Base-by-base conservation (phyloP, 2,888 invertebrate species). In the Chromoteleia sp. region DNA sequence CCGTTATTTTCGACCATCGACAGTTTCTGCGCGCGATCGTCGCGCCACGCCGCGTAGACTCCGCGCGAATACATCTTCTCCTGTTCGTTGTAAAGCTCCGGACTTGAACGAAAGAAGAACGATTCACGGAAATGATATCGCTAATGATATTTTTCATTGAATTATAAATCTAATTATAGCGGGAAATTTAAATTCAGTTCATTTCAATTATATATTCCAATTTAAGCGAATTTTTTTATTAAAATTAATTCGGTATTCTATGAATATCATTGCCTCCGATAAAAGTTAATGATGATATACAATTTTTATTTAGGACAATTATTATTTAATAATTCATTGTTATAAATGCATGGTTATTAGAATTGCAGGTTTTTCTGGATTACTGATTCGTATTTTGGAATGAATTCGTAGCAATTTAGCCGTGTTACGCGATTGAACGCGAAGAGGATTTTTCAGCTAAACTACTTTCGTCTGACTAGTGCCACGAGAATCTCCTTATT, bases 391-490 rank as follows among this genome's bases (percentile, higher is more conserved):
- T 25, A 2, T 25, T 43, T 43, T 19, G 3, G 4, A 25, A 50
- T 21, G 29, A 50, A 50, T 50, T 25, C 25, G 2, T 21, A 33
- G 1, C 25, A 6, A 25, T 25, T 25, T n/a, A n/a, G n/a, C n/a
- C n/a, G 33, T 8, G 33, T 8, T 8, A 8, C 8, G 33, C 8
- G 33, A 33, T 1, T 8, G 33, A 8, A 12, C 12, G 39, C 43
- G 43, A 43, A 17, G 7, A 15, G 0, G 6, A 71, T 41, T 71
- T 71, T 71, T 78, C 54, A 65, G 65, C 50, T 50, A 48, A 78
- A 78, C 78, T 65, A 71, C 65, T 56, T 58, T 71, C 39, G 78
- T 78, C 78, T 78, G 78, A 78, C 71, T 65, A 65, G 71, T 71
- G 33, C 58, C 39, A 25, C 78, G 78, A 48, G 71, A 78, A 71